Conservation (phyloP, 2,888 invertebrate genomes). For the Lasioglossum villosulum region DNA sequence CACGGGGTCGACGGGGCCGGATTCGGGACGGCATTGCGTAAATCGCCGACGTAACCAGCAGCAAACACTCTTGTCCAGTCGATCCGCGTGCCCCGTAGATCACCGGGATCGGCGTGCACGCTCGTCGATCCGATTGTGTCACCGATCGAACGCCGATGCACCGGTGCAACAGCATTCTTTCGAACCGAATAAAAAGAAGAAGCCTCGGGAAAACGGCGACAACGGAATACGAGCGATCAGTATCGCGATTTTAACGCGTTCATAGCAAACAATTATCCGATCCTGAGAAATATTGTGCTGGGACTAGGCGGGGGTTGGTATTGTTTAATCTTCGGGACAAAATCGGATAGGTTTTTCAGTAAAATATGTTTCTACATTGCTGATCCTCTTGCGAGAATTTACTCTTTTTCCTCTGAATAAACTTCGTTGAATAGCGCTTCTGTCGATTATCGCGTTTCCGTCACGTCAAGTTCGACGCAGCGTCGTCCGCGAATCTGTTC, state of each 20-base stretch:
- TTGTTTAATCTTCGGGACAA: too few species aligned
- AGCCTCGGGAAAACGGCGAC: neutral
- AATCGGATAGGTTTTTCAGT: too few species aligned
- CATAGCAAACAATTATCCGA: neutral
- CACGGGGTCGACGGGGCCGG: conserved; percentile 23
- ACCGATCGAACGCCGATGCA: neutral
- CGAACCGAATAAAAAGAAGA: neutral
- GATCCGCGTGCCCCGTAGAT: neutral
- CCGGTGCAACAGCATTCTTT: neutral
- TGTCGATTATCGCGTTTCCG: neutral
- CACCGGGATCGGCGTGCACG: conserved; percentile 1
- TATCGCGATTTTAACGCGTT: conserved; percentile 1
- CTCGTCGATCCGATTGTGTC: conserved; percentile 1
- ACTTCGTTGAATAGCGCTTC: neutral
- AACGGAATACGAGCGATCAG: neutral
- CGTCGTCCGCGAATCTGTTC: neutral
- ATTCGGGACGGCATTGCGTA: conserved; percentile 6
- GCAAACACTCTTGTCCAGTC: neutral
- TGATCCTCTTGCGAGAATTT: neutral
- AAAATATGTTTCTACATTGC: neutral
- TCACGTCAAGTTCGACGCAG: neutral
- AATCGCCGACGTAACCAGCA: neutral
- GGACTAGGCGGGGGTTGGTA: too few species aligned
- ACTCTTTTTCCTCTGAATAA: neutral
- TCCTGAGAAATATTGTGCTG: neutral